Conservation (phyloP, 1,140 invertebrate species). For the Ips nitidus region DNA sequence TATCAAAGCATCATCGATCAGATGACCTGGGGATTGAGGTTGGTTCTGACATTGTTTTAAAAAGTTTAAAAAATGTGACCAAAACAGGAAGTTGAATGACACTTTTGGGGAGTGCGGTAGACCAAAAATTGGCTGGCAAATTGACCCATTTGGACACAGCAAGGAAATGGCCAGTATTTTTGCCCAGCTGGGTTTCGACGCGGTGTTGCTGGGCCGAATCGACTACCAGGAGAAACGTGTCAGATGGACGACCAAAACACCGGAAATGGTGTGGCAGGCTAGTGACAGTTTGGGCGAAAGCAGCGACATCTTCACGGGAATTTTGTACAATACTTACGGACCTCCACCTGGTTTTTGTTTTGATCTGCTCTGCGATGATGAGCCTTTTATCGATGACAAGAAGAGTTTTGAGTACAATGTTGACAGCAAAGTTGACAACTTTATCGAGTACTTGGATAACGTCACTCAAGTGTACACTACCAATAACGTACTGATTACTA, state of each 20-base stretch:
- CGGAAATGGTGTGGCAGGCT: slow-evolving; percentile 79
- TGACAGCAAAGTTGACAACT: slow-evolving; percentile 58
- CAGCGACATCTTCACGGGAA: slow-evolving; percentile 69
- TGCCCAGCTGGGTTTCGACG: slow-evolving; percentile 72
- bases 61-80: not conserved
- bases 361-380: slow-evolving; percentile 79
- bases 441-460: slow-evolving; percentile 57
- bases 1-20: slow-evolving; percentile 87
- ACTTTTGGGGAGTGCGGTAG: slow-evolving; percentile 67
- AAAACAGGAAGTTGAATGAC: slow-evolving; percentile 50
- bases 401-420: slow-evolving; percentile 75
- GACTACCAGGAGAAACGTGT: slow-evolving; percentile 74
- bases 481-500: slow-evolving; percentile 83
- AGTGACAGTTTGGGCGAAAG: slow-evolving; percentile 57
- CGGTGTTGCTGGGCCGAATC: slow-evolving; percentile 71
- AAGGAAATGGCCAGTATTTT: slow-evolving; percentile 70
- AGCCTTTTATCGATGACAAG: slow-evolving; percentile 76
- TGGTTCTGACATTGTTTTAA: slow-evolving; percentile 45
- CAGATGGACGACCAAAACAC: slow-evolving; percentile 62
- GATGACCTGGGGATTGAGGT: slow-evolving; percentile 67
- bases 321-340: slow-evolving; percentile 76
- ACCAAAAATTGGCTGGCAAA: slow-evolving; percentile 73
- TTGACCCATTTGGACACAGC: slow-evolving; percentile 76
- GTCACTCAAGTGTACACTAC: slow-evolving; percentile 58
- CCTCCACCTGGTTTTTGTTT: slow-evolving; percentile 89